Percentiles rank a stretch among this genome's conserved stretches.
phyloP scores from a whole-genome alignment of 2,888 invertebrate species.

The Exocentrus adspersus region DNA sequence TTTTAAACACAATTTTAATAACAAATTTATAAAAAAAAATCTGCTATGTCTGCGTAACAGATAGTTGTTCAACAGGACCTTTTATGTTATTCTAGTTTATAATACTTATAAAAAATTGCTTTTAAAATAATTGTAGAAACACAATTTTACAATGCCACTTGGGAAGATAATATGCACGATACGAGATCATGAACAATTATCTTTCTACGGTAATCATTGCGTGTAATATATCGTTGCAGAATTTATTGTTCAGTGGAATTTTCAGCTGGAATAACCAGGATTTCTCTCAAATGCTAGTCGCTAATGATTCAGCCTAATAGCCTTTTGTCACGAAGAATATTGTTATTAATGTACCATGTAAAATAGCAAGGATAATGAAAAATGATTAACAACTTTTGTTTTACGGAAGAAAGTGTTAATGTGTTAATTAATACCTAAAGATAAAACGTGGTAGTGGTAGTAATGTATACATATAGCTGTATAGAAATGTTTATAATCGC shows the following conservation, averaged over 20 bases:
- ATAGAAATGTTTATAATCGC: background rate
- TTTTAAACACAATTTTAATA: no score
- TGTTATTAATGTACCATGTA: slow-evolving; percentile 46
- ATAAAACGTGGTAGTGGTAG: background rate
- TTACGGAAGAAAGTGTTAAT: slow-evolving; percentile 13
- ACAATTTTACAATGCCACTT: no score
- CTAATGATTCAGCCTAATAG: slow-evolving; percentile 53
- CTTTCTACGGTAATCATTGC: slow-evolving; percentile 47
- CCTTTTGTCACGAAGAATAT: slow-evolving; percentile 50
- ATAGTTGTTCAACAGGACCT: no score
- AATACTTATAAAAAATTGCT: no score
- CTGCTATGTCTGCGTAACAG: no score
- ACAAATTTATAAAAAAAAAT: no score
- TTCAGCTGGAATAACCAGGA: slow-evolving; percentile 33
- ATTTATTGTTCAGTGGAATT: slow-evolving; percentile 43
- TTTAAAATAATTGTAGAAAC: no score
- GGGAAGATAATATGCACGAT: no score
- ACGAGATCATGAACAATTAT: slow-evolving; percentile 46
- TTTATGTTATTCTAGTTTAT: no score
- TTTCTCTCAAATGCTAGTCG: slow-evolving; percentile 46
- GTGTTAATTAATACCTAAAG: slow-evolving; percentile 3
- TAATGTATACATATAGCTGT: background rate
- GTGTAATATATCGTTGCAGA: slow-evolving; percentile 44
- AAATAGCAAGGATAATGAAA: slow-evolving; percentile 25
- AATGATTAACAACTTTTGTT: slow-evolving; percentile 14